phyloP scores from a whole-genome alignment of 1,140 invertebrate genomes.

The Apolygus lucorum region DNA sequence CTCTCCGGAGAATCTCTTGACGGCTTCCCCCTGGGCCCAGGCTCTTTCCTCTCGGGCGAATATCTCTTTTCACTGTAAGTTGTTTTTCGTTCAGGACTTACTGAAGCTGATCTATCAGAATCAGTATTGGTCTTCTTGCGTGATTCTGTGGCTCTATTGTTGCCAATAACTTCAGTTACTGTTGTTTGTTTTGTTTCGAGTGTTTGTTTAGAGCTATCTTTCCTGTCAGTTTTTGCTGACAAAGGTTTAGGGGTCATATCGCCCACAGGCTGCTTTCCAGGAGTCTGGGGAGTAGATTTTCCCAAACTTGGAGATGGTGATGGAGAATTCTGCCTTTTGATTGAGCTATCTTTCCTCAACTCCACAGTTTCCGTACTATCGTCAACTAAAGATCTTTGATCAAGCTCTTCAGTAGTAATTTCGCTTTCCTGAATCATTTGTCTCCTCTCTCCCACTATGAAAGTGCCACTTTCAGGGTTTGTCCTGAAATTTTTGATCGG shows the following conservation, averaged over 20 bases:
- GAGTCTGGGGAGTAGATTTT: no score
- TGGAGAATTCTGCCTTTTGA: no score
- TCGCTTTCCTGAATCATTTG: conserved; percentile 4
- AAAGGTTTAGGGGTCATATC: no score
- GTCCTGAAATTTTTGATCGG: conserved; percentile 34
- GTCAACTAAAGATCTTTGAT: neutral
- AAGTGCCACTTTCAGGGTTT: conserved; percentile 7
- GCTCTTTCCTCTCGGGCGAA: neutral
- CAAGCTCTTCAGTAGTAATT: neutral
- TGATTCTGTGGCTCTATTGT: no score
- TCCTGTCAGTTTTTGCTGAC: no score
- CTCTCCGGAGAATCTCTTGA: conserved; percentile 35
- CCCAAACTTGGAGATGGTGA: no score
- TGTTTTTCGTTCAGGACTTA: conserved; percentile 27
- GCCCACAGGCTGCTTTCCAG: no score
- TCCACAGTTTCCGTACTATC: no score
- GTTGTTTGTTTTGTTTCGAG: no score
- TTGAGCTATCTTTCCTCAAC: no score
- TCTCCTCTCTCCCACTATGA: conserved; percentile 4
- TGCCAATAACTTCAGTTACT: no score
- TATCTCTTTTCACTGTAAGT: neutral
- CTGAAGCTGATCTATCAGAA: conserved; percentile 5
- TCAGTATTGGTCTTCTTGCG: conserved; percentile 9
- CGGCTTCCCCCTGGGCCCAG: conserved; percentile 32
- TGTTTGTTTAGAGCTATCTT: no score